Percentiles rank a stretch among this genome's conserved stretches.
These are phyloP conservation scores for Alexandromys fortis DNA, from an alignment of 2,113 vertebrate species.

Conservation along the genomic window DNA sequence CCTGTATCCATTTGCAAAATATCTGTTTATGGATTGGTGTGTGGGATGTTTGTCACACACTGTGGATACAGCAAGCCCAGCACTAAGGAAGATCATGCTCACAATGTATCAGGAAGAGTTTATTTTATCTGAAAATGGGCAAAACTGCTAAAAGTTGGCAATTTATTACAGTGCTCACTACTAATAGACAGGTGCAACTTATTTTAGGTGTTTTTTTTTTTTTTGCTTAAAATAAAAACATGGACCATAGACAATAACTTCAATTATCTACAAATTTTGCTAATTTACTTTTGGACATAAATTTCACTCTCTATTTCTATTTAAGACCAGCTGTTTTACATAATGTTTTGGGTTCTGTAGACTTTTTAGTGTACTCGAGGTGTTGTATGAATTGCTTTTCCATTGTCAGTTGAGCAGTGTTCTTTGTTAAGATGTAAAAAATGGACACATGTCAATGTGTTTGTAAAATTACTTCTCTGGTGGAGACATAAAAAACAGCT, in stretches of 20 bases:
- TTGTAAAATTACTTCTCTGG: background rate
- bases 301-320: constrained; percentile 1
- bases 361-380: background rate
- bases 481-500: background rate
- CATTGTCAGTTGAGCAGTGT: background rate
- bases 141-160: constrained; percentile 52
- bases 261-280: background rate
- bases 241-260: constrained; percentile 1
- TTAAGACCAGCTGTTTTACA: background rate
- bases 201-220: background rate
- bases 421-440: background rate
- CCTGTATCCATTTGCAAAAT: background rate
- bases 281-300: constrained; percentile 28
- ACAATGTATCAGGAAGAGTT: constrained; percentile 31
- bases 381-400: background rate
- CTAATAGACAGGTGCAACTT: background rate
- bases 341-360: background rate
- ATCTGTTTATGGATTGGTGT: background rate
- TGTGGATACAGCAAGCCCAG: constrained; percentile 70
- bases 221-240: constrained; percentile 21
- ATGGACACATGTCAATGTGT: background rate
- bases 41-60: constrained; percentile 10
- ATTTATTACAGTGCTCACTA: constrained; percentile 4
- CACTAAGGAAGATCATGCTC: constrained; percentile 73
- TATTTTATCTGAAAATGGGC: constrained; percentile 51